Conservation (phyloP, 1,140 invertebrate genomes). For the Planococcus citri region DNA sequence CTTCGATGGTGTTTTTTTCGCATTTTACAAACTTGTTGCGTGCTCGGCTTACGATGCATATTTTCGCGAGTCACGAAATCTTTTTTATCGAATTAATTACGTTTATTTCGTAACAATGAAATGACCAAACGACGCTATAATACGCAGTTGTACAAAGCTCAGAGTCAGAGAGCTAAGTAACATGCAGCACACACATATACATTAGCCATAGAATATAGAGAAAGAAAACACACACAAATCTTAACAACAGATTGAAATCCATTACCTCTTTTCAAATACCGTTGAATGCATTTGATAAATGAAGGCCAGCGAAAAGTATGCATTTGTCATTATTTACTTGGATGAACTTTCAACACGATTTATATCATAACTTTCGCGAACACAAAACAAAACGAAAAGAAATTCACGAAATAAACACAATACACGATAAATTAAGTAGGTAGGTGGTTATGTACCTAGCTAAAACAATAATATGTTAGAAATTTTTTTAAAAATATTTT, state of each 20-base stretch:
- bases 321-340: conserved; percentile 9
- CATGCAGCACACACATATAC: too few relatives aligned
- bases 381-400: neutral
- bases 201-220: neutral
- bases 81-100: neutral
- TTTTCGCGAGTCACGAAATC: conserved; percentile 2
- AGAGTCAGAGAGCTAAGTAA: too few relatives aligned
- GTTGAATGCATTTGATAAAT: conserved; percentile 18
- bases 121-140: neutral
- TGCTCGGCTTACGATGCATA: neutral
- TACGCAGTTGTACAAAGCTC: neutral
- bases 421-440: too few relatives aligned
- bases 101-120: neutral
- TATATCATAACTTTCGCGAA: neutral
- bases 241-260: neutral
- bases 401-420: neutral
- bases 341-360: neutral
- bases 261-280: conserved; percentile 16
- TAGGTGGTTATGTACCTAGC: too few relatives aligned
- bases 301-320: conserved; percentile 14
- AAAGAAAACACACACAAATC: neutral
- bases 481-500: too few relatives aligned
- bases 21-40: neutral
- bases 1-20: neutral
- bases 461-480: too few relatives aligned